Evolutionary conservation across 2,113 vertebrate genomes (phyloP).

Genomic region (Mirounga angustirostris): DNA sequence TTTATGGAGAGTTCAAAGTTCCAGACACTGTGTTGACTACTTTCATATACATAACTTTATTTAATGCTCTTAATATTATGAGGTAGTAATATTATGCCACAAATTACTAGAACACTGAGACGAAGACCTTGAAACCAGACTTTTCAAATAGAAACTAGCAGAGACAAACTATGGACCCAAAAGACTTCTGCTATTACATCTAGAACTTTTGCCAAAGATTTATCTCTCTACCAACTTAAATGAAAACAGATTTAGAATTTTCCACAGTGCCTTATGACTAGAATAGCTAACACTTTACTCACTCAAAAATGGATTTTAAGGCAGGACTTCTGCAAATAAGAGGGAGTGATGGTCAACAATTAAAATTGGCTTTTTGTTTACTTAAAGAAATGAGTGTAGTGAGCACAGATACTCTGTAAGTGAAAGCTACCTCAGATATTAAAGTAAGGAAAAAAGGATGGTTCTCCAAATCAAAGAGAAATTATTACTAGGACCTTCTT

Average conservation of each 20-base stretch:
- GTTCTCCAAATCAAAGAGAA: neutral
- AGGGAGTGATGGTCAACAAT: neutral
- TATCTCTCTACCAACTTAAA: neutral
- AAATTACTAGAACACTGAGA: neutral
- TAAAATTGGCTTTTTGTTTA: conserved; percentile 18
- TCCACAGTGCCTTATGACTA: neutral
- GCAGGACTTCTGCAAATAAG: conserved; percentile 19
- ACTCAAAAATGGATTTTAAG: conserved; percentile 13
- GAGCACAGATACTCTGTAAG: neutral
- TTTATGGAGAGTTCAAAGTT: neutral
- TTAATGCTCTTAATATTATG: neutral
- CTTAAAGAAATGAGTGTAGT: neutral
- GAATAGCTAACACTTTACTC: conserved; percentile 7
- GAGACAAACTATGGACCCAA: neutral
- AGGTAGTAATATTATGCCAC: neutral
- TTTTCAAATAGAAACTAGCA: neutral
- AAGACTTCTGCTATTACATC: neutral
- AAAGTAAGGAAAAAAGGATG: neutral
- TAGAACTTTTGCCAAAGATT: neutral
- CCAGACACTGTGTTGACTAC: neutral
- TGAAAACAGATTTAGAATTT: conserved; percentile 2
- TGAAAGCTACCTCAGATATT: conserved; percentile 10
- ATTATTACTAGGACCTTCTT: neutral
- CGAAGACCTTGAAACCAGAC: neutral
- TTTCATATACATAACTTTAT: neutral